A percentile compares a stretch with the other conserved stretches of the same genome.
These are phyloP conservation scores for Pterocles orientalis DNA, from an alignment of 2,113 vertebrate genomes.

Conservation along the genomic window DNA sequence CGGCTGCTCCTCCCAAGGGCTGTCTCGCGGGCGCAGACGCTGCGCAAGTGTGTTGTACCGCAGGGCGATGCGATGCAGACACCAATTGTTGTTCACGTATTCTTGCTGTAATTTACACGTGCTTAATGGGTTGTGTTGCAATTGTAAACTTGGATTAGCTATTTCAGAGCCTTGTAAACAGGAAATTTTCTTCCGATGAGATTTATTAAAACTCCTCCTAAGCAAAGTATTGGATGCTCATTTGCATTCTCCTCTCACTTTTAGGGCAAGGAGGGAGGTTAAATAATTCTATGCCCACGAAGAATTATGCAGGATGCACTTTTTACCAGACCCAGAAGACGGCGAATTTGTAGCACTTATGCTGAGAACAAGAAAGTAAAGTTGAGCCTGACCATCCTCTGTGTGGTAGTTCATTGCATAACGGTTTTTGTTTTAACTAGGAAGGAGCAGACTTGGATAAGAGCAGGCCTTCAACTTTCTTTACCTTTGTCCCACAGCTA, in stretches of 20 bases:
- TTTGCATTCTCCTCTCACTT: neutral
- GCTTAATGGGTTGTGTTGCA: accelerated
- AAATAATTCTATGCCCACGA: neutral
- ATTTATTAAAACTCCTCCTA: neutral
- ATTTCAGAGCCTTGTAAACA: neutral
- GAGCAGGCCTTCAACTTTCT: neutral
- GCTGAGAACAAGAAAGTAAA: neutral
- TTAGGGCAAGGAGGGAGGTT: neutral
- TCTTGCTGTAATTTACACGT: neutral
- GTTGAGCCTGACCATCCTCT: neutral
- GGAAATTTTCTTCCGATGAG: neutral
- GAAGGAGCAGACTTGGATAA: neutral
- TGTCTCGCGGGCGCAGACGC: accelerated
- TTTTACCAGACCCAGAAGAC: neutral
- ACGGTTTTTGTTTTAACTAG: neutral
- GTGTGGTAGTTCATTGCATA: neutral
- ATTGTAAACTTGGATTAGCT: neutral
- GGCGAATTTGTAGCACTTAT: neutral
- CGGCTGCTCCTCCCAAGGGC: neutral
- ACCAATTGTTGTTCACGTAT: accelerated
- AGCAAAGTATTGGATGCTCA: neutral
- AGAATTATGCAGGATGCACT: neutral
- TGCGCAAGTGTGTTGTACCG: accelerated
- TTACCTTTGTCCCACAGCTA: neutral
- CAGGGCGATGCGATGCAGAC: neutral